phyloP scores from a whole-genome alignment of 2,888 invertebrate genomes.

The Lomographa bimaculata region DNA sequence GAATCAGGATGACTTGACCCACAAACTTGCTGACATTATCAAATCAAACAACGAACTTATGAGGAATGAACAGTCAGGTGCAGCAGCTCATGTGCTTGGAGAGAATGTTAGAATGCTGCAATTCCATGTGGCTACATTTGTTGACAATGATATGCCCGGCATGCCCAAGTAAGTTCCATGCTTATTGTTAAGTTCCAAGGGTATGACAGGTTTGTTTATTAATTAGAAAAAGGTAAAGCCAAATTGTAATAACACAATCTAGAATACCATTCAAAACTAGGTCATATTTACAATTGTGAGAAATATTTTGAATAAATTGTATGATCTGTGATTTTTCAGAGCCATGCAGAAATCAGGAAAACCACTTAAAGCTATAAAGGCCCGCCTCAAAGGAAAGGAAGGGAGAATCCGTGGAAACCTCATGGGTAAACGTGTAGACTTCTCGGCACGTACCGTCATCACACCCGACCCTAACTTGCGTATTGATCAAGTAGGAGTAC shows the following conservation, averaged over 20 bases:
- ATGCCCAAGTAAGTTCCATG: constrained; percentile 90
- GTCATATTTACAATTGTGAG: too few relatives aligned
- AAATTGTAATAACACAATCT: too few relatives aligned
- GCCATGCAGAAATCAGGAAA: constrained; percentile 99
- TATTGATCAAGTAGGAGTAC: constrained; percentile 99
- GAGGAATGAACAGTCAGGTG: constrained; percentile 97
- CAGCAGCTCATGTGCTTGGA: constrained; percentile 97
- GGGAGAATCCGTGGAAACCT: constrained; percentile 99
- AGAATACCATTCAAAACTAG: too few relatives aligned
- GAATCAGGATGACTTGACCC: constrained; percentile 99
- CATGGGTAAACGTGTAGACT: constrained; percentile 99
- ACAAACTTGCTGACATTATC: constrained; percentile 99
- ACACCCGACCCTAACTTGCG: constrained; percentile 97
- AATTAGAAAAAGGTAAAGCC: too few relatives aligned
- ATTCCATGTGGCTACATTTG: constrained; percentile 98
- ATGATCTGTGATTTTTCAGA: too few relatives aligned
- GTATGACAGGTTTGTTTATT: too few relatives aligned
- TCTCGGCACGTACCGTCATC: constrained; percentile 99
- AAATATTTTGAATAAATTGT: too few relatives aligned
- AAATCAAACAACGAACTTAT: constrained; percentile 98
- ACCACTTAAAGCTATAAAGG: constrained; percentile 98
- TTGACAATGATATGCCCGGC: constrained; percentile 99
- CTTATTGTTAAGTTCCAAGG: too few relatives aligned
- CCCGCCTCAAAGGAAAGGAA: constrained; percentile 98
- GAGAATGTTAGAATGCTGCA: constrained; percentile 99